Evolutionary conservation across 2,797 vertebrate genomes (phyloP), one percentile per base, ranked within the genome.

Genomic region (Hypotaenidia okinawae): DNA sequence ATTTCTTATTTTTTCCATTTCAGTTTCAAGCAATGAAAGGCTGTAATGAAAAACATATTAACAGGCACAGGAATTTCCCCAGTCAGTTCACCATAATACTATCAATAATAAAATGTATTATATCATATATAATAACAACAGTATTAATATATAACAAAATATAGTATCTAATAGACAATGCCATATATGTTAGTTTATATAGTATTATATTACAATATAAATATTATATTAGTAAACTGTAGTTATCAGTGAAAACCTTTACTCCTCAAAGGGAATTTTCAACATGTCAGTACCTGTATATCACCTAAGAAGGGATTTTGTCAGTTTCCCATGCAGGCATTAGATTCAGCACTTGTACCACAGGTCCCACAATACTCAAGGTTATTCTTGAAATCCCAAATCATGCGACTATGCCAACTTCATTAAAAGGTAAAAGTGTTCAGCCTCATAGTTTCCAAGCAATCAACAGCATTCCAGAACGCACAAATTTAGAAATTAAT

Each of bases 251-350:
- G 25, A 6, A 68, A 62, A 37, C 5, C 2, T 33, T 74, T 49
- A 5, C 32, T 23, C 6, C 32, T 70, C 32, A 28, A 1, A 4
- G 3, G 5, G 43, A 10, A 19, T 70, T 89, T 17, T 62, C 24
- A n/a, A n/a, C 4, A 8, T 22, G 7, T 21, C 4, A 1, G 5
- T 45, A 13, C 4, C 23, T 59, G 7, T 32, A 13, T 62, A 3
- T 43, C 63, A 47, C 30, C 14, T 47, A 39, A 43, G 27, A 41
- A 59, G 5, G 59, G 51, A 17, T 72, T 55, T 54, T 16, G 61
- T 22, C 4, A 3, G 8, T 21, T 67, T 52, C 8, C 14, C 11
- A 5, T n/a, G 13, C 16, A 19, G 16, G 12, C 28, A 70, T 32
- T 23, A 57, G 19, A 17, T 30, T 63, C 30, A 72, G 2, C 6